phyloP scores from a whole-genome alignment of 2,888 invertebrate genomes.

The Mythimna ferrago region DNA sequence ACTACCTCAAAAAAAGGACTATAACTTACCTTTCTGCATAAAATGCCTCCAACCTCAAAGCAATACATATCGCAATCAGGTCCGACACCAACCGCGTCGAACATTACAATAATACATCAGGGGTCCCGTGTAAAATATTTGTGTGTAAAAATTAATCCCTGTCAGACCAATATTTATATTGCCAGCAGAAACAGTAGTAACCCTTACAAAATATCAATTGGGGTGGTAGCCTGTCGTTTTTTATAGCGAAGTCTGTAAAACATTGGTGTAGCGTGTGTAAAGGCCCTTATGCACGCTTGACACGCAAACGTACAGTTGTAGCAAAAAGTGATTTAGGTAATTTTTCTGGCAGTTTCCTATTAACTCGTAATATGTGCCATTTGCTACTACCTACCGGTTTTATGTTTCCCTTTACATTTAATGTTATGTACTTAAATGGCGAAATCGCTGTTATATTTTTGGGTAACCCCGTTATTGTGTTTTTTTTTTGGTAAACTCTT shows the following conservation, averaged over 20 bases:
- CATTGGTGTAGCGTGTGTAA: constrained; percentile 85
- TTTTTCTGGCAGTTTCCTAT: constrained; percentile 72
- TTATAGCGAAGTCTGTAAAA: constrained; percentile 86
- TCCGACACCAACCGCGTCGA: constrained; percentile 18
- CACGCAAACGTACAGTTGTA: constrained; percentile 83
- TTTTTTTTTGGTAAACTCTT: constrained; percentile 34
- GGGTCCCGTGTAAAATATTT: constrained; percentile 67
- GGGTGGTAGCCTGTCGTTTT: constrained; percentile 81
- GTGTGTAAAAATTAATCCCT: constrained; percentile 61
- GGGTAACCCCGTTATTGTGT: constrained; percentile 45
- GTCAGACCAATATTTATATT: constrained; percentile 69
- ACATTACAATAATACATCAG: constrained; percentile 46
- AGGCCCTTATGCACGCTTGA: constrained; percentile 80
- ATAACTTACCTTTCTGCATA: not conserved
- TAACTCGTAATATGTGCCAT: constrained; percentile 71
- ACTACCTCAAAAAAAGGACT: too few species aligned
- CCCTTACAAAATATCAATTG: constrained; percentile 88
- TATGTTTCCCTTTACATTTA: constrained; percentile 72
- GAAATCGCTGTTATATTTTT: constrained; percentile 62
- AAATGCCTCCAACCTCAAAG: not conserved
- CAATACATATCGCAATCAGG: not conserved
- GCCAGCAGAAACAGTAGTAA: constrained; percentile 81
- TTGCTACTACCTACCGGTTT: constrained; percentile 63
- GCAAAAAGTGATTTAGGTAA: constrained; percentile 79
- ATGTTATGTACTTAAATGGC: constrained; percentile 67